Evolutionary conservation across 2,888 invertebrate species (phyloP), one percentile per base, ranked within the genome.

Genomic region (Odontocolon sp.): DNA sequence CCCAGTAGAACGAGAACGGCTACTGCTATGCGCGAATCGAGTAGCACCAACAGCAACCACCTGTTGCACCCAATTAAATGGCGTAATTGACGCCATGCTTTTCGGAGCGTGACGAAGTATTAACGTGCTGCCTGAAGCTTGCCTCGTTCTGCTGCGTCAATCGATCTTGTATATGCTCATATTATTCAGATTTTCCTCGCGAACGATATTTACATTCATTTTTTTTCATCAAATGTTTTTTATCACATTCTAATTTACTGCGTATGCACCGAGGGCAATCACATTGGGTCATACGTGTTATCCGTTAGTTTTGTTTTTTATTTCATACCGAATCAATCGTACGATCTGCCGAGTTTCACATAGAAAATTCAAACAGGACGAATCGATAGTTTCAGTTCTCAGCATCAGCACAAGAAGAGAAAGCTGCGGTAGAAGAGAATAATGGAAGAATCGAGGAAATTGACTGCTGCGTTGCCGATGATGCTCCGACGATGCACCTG

Each of bases 21-120:
- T 38, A 70, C 57, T 59, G 63, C 50, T 68, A 42, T 57, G 56
- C 61, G 52, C 42, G 47, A 64, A 67, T 18, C 61, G 66, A 14
- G 47, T 28, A 59, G 47, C 67, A 42, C 42, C 47, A 57, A 64
- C 67, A 50, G 63, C n/a, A n/a, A n/a, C 79, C 78, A 82, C 80
- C 81, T 81, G 86, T 86, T 84, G 84, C 83, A 85, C 82, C 82
- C 84, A 83, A 86, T 85, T 84, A 82, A 86, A 83, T 82, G 81
- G 78, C 84, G 82, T 83, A 85, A 86, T 85, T 82, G 83, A 83
- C 79, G 77, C 80, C 52, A 57, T 82, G 83, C 74, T 83, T 85
- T 86, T 83, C 80, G 85, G 83, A 86, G 84, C 86, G 82, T 85
- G 76, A 85, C 84, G 75, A 69, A 26, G 26, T 70, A 73, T 59